These are phyloP conservation scores for Gymnosoma rotundatum DNA, from an alignment of 2,888 invertebrate genomes.

Conservation along the genomic window DNA sequence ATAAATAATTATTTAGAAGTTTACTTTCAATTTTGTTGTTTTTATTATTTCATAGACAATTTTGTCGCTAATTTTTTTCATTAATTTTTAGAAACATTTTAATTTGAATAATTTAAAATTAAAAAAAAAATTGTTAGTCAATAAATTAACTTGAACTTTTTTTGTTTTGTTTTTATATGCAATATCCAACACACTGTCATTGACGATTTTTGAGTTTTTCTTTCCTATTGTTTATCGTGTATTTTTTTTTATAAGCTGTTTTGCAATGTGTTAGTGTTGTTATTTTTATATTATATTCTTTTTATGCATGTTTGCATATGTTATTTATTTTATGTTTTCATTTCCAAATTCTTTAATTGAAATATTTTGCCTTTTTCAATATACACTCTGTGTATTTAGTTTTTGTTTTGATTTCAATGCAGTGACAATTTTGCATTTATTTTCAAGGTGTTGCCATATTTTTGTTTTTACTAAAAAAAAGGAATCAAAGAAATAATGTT, in stretches of 20 bases:
- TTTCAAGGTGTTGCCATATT: slow-evolving; percentile 28
- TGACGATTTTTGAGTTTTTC: slow-evolving; percentile 9
- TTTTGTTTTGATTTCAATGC: slow-evolving; percentile 31
- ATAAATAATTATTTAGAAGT: not conserved
- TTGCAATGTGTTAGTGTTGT: slow-evolving; percentile 36
- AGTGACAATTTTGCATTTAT: slow-evolving; percentile 51
- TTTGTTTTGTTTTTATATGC: slow-evolving; percentile 21
- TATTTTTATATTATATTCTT: slow-evolving; percentile 36
- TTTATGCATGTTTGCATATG: slow-evolving; percentile 19
- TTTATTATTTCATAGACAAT: no score
- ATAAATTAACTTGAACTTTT: not conserved
- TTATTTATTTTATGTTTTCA: slow-evolving; percentile 53
- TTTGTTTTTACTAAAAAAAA: not conserved
- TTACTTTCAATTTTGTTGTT: not conserved
- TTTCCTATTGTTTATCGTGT: slow-evolving; percentile 36
- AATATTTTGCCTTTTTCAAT: slow-evolving; percentile 7
- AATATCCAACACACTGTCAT: slow-evolving; percentile 14
- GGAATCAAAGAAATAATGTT: not conserved
- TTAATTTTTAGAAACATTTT: not conserved
- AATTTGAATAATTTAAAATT: not conserved
- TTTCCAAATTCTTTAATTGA: slow-evolving; percentile 39
- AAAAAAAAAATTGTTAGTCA: not conserved
- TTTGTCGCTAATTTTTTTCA: not conserved
- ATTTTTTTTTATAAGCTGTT: not conserved
- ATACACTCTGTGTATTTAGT: slow-evolving; percentile 2